Evolutionary conservation across 2,113 vertebrate genomes (phyloP), one percentile per base, ranked within the genome.

Genomic region (Scomber colias): DNA sequence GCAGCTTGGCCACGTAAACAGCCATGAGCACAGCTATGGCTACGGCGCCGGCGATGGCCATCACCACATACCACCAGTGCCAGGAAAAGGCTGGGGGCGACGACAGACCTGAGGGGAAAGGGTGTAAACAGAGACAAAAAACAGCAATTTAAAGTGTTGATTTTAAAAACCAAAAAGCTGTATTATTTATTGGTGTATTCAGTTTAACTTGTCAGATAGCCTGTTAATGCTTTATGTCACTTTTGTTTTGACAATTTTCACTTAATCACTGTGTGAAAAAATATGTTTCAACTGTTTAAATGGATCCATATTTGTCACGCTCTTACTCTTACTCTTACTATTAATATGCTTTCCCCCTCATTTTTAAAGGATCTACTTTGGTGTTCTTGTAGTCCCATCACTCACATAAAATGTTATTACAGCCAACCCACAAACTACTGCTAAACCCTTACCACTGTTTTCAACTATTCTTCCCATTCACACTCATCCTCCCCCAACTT

Each of bases 51-150:
- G 92, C 91, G 0, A 95, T 88, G 17, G 95, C 96, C 91, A 97
- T 95, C 62, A 96, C 94, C 77, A 97, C 95, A 7, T 97, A 97
- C 96, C 96, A 97, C 97, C 97, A 98, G 90, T 96, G 96, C 97
- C 97, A 97, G 49, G 96, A 97, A 90, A 97, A 96, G 17, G 78
- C 76, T 0, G 79, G 81, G 27, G 89, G 72, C 40, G 74, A 71
- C 0, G 84, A 82, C 0, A 49, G 54, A 63, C 77, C 93, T 94
- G 76, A 19, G 66, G 71, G 59, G 71, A 56, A 40, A 53, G 63
- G 72, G 68, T 21, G 56, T 27, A 68, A 57, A 77, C 68, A 65
- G 6, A 73, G 51, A 86, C 14, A 57, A 49, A 15, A 24, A 40
- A 40, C 35, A 40, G 35, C 35, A 40, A 40, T 40, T 40, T 27